Percentiles rank a stretch among this genome's conserved stretches.
Evolutionary conservation across 92 coral and sea anemone genomes (phyloP).

Genomic region (Phenganax subtilis): DNA sequence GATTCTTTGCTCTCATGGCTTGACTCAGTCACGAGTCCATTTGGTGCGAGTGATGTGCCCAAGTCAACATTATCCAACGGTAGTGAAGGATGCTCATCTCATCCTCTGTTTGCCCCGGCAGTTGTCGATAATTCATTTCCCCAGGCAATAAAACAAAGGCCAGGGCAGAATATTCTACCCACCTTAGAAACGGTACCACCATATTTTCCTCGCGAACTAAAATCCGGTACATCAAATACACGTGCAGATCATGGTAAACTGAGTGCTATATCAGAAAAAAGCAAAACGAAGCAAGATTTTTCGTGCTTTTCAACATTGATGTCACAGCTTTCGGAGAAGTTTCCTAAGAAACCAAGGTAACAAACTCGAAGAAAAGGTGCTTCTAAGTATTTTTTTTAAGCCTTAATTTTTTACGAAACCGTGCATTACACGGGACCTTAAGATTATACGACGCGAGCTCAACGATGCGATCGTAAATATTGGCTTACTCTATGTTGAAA

Average conservation of each 20-base stretch:
- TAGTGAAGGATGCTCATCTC: not conserved
- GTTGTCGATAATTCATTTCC: not conserved
- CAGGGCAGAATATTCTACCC: not conserved
- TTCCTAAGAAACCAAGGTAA: conserved; percentile 33
- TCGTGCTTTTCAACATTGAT: conserved; percentile 20
- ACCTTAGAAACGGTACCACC: not conserved
- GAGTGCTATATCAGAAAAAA: not conserved
- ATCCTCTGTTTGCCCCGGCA: not conserved
- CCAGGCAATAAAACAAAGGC: not conserved
- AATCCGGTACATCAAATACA: not conserved
- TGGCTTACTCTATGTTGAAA: too few species aligned
- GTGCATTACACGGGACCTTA: too few species aligned
- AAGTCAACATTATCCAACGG: conserved; percentile 1
- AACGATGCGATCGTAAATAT: too few species aligned
- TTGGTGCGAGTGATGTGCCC: too few species aligned
- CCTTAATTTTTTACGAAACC: not conserved
- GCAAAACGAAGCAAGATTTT: not conserved
- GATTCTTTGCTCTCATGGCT: not conserved
- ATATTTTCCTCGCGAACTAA: not conserved
- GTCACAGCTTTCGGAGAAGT: not conserved
- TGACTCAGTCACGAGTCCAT: too few species aligned
- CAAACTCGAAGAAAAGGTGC: not conserved
- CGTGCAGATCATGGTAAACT: not conserved
- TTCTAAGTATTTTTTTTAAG: not conserved
- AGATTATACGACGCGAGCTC: too few species aligned